Base-by-base conservation (phyloP, 2,113 vertebrate genomes). In the Pavo muticus region DNA sequence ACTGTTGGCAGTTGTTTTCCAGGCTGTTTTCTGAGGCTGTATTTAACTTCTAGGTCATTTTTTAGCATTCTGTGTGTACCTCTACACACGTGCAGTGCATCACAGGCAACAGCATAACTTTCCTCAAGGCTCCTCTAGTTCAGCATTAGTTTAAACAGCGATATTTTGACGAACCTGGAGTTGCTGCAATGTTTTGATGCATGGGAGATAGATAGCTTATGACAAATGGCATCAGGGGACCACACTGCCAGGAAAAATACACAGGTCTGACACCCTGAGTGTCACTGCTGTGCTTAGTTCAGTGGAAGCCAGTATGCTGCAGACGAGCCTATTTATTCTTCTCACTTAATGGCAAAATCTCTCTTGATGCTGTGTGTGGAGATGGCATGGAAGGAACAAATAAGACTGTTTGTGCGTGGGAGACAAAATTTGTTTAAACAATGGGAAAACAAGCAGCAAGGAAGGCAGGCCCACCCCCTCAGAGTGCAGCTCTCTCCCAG, bases 401-500 rank as follows among this genome's bases (percentile, higher is more conserved):
- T 90, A 48, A 52, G 13, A 78, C 57, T 90, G 35, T n/a, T 78
- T 39, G 76, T 65, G 65, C 48, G 19, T 71, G 67, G 40, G 44
- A 16, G 8, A 23, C 54, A 54, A 84, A 52, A 29, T 81, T 87
- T 94, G 83, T 95, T 95, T 91, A 74, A 44, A 92, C 25, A 59
- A 23, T 52, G 48, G 35, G 54, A 77, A 88, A 87, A 92, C 21
- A 85, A 91, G 67, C 44, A 91, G 75, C 76, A 96, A 95, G 84
- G 89, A 18, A 86, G 71, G 70, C 67, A 84, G n/a, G 71, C 52
- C 65, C 32, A 67, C 35, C 85, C 35, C 39, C 37, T 70, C 63
- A 21, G 61, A 65, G n/a, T 61, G n/a, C 23, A 24, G 32, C 45
- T 79, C 90, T 86, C 89, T 85, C 60, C 48, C 0, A 5, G 84